Base-by-base conservation (phyloP, 35 echinoderm and acorn worm genomes). In the Strongylocentrotus purpuratus region DNA sequence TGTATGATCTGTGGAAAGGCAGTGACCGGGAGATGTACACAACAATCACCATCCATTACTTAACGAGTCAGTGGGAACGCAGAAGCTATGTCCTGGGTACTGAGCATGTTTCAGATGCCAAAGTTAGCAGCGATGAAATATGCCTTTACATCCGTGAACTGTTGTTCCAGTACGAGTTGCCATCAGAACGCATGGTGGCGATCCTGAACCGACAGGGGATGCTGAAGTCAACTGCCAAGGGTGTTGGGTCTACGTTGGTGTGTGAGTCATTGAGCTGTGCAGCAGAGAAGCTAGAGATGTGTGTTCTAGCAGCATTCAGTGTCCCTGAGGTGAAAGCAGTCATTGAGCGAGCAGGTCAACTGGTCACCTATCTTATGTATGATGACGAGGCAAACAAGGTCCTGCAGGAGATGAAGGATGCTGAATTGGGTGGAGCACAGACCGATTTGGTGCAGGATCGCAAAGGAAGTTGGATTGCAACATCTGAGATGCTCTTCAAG, bases 371-470 rank as follows among this genome's bases (percentile, higher is more conserved):
- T 31, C 91, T 92, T 9, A 92, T 92, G 46, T 46, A 52, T 46
- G 47, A 92, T 55, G 91, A 92, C 10, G 91, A 55, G 91, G 91
- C 91, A n/a, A 46, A 33, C 91, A 46, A 31, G 12, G 28, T 92
- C 11, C 91, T 92, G 41, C 91, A 92, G 91, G 91, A 92, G n/a
- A 20, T 92, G 91, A 92, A 92, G 91, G 91, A 92, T 45, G 47
- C 28, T 33, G 91, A 92, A 17, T 35, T 4, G 9, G 91, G 46
- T 14, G 4, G 18, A 22, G 9, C 10, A 12, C 46, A 52, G 45
- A 31, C 28, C 1, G 91, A 92, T 45, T 28, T 92, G 91, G 91
- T 92, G 47, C 45, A 92, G 31, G 91, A 92, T 55, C 91, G 31
- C 18, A 92, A 52, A 33, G 91, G 91, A 22, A 31, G 32, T 15